Conservation (phyloP, 2,888 invertebrate genomes). For the Dromius quadrimaculatus region DNA sequence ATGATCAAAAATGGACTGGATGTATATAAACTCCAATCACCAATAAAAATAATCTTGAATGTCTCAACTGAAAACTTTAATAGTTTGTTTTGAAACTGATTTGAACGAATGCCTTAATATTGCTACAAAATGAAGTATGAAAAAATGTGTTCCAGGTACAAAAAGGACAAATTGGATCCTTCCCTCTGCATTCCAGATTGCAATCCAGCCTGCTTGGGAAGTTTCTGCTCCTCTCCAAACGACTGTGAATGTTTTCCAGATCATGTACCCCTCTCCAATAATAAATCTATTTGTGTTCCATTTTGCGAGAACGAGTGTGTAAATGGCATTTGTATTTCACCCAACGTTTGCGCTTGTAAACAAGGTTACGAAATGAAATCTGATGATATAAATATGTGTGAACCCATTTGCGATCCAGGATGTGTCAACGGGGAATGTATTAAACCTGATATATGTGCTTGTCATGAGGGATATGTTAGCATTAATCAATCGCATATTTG, state of each 20-base stretch:
- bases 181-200: constrained; percentile 52
- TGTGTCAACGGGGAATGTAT: constrained; percentile 63
- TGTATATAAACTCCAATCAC: no score
- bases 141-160: constrained; percentile 33
- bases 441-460: constrained; percentile 60
- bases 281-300: constrained; percentile 57
- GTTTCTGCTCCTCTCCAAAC: constrained; percentile 54
- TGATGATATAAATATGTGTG: constrained; percentile 46
- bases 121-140: no score
- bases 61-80: no score
- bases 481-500: constrained; percentile 12
- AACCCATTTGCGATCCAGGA: constrained; percentile 52
- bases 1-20: no score
- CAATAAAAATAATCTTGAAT: no score
- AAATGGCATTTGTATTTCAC: constrained; percentile 61
- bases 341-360: constrained; percentile 62
- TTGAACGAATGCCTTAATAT: no score
- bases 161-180: constrained; percentile 2
- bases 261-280: constrained; percentile 56
- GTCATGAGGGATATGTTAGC: constrained; percentile 57
- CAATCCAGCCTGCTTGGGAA: constrained; percentile 44
- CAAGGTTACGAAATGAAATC: constrained; percentile 57
- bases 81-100: no score
- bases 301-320: constrained; percentile 60
- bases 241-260: constrained; percentile 56